phyloP scores from a whole-genome alignment of 2,797 vertebrate genomes.

The Crax fasciolata region DNA sequence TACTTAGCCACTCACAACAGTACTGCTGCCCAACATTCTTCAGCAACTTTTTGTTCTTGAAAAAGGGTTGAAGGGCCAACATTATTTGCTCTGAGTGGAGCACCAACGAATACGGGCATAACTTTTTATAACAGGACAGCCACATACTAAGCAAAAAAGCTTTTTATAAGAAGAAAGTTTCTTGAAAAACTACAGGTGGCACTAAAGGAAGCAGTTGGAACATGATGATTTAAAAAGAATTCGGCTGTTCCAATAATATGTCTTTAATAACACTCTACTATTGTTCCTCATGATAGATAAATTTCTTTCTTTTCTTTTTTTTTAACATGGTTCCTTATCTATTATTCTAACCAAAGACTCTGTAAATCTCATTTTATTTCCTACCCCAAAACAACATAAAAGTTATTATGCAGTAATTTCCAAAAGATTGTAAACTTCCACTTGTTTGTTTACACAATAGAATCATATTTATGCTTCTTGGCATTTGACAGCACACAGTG shows the following conservation, averaged over 20 bases:
- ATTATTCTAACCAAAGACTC: not conserved
- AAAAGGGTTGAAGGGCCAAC: not conserved
- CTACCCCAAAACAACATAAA: not conserved
- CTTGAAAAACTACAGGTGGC: not conserved
- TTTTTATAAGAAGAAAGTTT: not conserved
- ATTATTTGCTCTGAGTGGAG: not conserved
- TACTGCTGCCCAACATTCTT: not conserved
- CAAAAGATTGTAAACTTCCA: not conserved
- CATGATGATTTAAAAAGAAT: not conserved
- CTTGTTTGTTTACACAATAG: slow-evolving; percentile 6
- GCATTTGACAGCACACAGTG: slow-evolving; percentile 2
- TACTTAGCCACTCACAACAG: not conserved
- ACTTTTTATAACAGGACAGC: not conserved
- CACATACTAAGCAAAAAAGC: not conserved
- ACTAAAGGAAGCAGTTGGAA: not conserved
- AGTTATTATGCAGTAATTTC: not conserved
- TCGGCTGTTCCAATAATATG: not conserved
- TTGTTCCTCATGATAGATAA: not conserved
- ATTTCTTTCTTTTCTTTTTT: not conserved
- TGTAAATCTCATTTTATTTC: not conserved
- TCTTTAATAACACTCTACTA: not conserved
- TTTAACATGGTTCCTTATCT: not conserved
- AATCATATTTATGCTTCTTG: slow-evolving; percentile 20
- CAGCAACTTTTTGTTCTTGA: not conserved
- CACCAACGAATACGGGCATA: not conserved